Base-by-base conservation (phyloP, 2,113 vertebrate species). In the Chamaetylas fuelleborni region DNA sequence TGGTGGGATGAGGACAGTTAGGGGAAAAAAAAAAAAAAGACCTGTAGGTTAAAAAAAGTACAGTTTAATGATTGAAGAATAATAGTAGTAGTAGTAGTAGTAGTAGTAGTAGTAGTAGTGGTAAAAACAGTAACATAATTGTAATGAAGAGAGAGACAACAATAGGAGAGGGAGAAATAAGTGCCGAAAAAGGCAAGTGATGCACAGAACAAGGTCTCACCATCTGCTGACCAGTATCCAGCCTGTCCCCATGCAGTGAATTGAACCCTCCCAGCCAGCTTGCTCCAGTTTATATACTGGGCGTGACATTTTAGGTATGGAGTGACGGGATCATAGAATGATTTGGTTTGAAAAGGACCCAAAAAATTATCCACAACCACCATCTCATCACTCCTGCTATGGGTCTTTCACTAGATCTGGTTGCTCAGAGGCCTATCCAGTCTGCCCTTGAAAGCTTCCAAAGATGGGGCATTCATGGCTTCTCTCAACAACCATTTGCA, bases 221-320 rank as follows among this genome's bases (percentile, higher is more conserved):
- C 14, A 34, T 5, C 7, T 5, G 6, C 40, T 22, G 14, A 40
- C 40, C 16, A 9, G 11, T 87, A 51, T 38, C 17, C 42, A 71
- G 16, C 13, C 48, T 42, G 25, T 42, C 29, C 40, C 20, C 42
- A 14, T 62, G 34, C 20, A 54, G 65, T 0, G 0, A 64, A 19
- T 40, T 79, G 42, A 14, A 13, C 16, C 29, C 19, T 45, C 16
- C 7, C 7, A 54, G 64, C 23, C 5, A 4, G 11, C 28, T 70
- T 0, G 0, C 15, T 4, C 10, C 7, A 4, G 10, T 62, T 71
- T 71, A 22, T 62, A 9, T 25, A 17, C 29, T 40, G 24, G 13
- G 12, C 40, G 33, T 40, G 50, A 40, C 3, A 1, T 73, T 79
- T 31, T 56, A 9, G 29, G 7, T 64, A 8, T 34, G 42, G 25